Percentiles rank a stretch among this genome's conserved stretches.
Conservation (phyloP, 2,888 invertebrate species). For the Sminthurides aquaticus region DNA sequence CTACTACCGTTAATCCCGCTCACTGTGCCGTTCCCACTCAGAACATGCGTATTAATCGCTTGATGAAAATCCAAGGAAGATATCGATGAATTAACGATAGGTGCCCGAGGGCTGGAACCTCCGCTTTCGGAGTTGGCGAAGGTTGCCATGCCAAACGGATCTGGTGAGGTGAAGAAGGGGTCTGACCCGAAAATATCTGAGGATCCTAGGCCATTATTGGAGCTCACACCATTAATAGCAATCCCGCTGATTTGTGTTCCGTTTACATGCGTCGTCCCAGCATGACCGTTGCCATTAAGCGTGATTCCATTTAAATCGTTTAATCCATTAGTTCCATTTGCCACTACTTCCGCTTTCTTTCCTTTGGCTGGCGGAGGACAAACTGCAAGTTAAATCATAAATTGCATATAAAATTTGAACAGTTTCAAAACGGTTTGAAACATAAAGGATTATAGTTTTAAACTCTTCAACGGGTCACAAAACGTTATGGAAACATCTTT, state of each 20-base stretch:
- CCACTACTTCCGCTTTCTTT: conserved; percentile 32
- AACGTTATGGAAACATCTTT: no score
- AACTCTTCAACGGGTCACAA: no score
- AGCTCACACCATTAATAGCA: conserved; percentile 44
- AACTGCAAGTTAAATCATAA: conserved; percentile 55
- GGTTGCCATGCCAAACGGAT: conserved; percentile 80
- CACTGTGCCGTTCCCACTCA: conserved; percentile 25
- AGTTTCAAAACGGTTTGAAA: no score
- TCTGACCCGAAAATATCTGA: conserved; percentile 74
- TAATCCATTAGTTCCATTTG: conserved; percentile 19
- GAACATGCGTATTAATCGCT: neutral
- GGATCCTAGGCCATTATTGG: conserved; percentile 33
- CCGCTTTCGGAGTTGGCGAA: conserved; percentile 48
- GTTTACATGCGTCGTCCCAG: neutral
- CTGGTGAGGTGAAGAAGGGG: conserved; percentile 57
- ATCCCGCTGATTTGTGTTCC: conserved; percentile 49
- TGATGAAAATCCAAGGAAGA: neutral
- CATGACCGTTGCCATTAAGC: neutral
- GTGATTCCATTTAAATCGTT: neutral
- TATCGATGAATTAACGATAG: neutral
- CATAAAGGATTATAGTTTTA: no score
- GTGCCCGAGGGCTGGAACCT: neutral
- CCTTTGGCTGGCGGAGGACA: conserved; percentile 72
- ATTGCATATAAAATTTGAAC: neutral
- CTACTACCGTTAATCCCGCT: conserved; percentile 21